These are phyloP conservation scores for Scaptomyza hsui DNA, from an alignment of 1,140 invertebrate genomes.

Conservation along the genomic window DNA sequence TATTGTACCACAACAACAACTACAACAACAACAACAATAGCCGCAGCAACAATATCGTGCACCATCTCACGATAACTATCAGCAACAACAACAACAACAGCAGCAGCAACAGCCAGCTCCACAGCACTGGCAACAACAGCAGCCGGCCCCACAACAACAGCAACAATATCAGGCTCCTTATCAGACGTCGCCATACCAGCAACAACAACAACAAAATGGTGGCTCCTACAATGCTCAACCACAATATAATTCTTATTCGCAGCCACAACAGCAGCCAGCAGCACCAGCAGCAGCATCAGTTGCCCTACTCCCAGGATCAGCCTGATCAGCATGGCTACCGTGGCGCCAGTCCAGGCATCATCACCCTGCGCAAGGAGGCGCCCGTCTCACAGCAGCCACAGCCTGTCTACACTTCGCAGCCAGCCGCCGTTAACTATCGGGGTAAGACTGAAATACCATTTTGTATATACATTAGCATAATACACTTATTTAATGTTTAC, in stretches of 20 bases:
- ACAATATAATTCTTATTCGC: conserved; percentile 83
- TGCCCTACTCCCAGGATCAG: conserved; percentile 73
- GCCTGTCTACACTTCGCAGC: conserved; percentile 88
- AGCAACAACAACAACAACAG: conserved; percentile 56
- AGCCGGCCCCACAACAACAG: conserved; percentile 49
- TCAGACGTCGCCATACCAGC: conserved; percentile 61
- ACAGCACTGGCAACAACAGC: conserved; percentile 55
- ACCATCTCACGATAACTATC: conserved; percentile 63
- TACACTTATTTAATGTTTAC: too few species aligned
- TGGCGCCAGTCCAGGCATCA: conserved; percentile 85
- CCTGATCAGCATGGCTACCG: conserved; percentile 72
- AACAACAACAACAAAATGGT: conserved; percentile 68
- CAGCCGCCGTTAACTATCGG: conserved; percentile 87
- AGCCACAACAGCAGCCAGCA: conserved; percentile 64
- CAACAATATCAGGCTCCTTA: conserved; percentile 71
- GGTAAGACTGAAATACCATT: conserved; percentile 83
- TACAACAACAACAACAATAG: conserved; percentile 77
- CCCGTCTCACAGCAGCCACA: conserved; percentile 89
- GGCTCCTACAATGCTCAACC: conserved; percentile 74
- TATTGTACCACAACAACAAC: conserved; percentile 71
- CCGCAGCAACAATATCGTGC: conserved; percentile 76
- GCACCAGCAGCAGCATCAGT: conserved; percentile 47
- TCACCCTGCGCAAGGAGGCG: conserved; percentile 88
- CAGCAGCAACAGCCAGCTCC: conserved; percentile 45
- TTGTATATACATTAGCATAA: too few species aligned